These are phyloP conservation scores for Chrysomela aeneicollis DNA, from an alignment of 2,888 invertebrate species.

Conservation along the genomic window DNA sequence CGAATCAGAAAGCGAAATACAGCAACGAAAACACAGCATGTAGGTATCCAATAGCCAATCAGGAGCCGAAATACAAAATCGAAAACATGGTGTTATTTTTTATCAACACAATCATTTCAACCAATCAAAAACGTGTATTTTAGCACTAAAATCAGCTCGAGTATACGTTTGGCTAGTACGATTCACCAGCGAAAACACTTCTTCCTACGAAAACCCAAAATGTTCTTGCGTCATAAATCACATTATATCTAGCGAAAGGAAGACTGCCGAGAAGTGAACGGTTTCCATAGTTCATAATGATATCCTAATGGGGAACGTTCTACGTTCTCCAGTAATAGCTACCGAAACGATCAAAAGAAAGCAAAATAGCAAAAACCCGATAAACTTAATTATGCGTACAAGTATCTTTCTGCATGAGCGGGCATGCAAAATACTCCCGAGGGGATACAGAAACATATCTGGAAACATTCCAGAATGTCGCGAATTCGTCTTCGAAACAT, in stretches of 20 bases:
- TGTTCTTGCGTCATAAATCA: background rate
- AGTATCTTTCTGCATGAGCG: background rate
- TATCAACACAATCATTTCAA: no score
- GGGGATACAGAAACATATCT: background rate
- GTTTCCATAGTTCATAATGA: conserved; percentile 17
- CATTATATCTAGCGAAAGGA: conserved; percentile 3
- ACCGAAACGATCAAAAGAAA: conserved; percentile 18
- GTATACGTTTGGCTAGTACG: no score
- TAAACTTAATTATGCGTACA: conserved; percentile 20
- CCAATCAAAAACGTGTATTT: no score
- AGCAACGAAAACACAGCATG: no score
- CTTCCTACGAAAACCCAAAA: background rate
- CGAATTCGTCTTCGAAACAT: background rate
- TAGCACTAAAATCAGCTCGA: no score
- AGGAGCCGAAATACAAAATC: no score
- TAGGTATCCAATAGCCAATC: no score
- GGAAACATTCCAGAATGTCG: background rate
- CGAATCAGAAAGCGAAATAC: no score
- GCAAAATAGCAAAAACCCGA: conserved; percentile 21
- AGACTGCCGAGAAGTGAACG: background rate
- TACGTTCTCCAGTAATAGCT: conserved; percentile 1
- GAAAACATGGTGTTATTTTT: no score
- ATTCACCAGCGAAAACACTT: no score
- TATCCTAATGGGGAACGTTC: conserved; percentile 15
- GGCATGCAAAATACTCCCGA: background rate